Percentiles rank a stretch among this genome's conserved stretches.
Evolutionary conservation across 1,140 invertebrate species (phyloP).

Genomic region (Brachionus rotundiformis): DNA sequence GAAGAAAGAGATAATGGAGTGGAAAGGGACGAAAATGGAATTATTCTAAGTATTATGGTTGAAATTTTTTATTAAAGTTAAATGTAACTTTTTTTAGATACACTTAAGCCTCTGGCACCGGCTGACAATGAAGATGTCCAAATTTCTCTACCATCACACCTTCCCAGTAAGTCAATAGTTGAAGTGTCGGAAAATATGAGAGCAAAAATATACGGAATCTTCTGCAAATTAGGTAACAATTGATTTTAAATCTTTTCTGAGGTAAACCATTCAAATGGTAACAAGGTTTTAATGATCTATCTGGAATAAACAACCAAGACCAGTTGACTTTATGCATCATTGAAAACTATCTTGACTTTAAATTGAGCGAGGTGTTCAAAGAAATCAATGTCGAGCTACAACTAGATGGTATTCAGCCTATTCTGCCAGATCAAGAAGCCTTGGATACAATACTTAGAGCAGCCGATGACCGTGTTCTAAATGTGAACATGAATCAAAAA

Average conservation of each 20-base stretch:
- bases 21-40: constrained; percentile 57
- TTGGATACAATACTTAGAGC: constrained; percentile 61
- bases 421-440: constrained; percentile 62
- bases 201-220: constrained; percentile 63
- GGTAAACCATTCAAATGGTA: neutral
- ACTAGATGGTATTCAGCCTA: constrained; percentile 59
- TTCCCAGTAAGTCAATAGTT: constrained; percentile 53
- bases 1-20: constrained; percentile 63
- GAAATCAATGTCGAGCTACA: constrained; percentile 62
- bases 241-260: neutral
- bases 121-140: constrained; percentile 26
- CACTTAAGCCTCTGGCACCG: constrained; percentile 6
- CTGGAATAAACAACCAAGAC: constrained; percentile 61
- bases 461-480: constrained; percentile 59
- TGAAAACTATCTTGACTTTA: constrained; percentile 64
- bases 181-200: constrained; percentile 64
- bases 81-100: neutral
- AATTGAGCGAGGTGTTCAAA: constrained; percentile 64
- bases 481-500: constrained; percentile 59
- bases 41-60: constrained; percentile 56
- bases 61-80: neutral
- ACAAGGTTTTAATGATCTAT: constrained; percentile 60
- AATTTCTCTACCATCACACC: constrained; percentile 6
- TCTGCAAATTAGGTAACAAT: constrained; percentile 58
- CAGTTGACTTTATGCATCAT: constrained; percentile 63